These are phyloP conservation scores for Eulemur coronatus DNA, from an alignment of 2,797 vertebrate genomes.

Conservation along the genomic window DNA sequence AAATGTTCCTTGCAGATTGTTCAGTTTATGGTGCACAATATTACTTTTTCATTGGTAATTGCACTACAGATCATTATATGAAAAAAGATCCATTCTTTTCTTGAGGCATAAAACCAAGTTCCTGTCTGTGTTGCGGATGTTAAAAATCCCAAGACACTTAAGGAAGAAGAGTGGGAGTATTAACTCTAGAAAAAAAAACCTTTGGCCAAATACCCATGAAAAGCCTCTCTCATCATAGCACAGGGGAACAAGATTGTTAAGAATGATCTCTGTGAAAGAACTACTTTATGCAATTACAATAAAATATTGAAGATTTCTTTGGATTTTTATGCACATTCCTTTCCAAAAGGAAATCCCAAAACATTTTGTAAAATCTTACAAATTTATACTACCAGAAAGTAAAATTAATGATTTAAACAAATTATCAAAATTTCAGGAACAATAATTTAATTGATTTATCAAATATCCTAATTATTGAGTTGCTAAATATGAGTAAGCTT, in stretches of 20 bases:
- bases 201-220: conserved; percentile 85
- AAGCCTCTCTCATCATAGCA: conserved; percentile 82
- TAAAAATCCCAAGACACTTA: conserved; percentile 88
- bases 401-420: conserved; percentile 77
- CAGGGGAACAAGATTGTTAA: conserved; percentile 78
- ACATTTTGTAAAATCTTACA: conserved; percentile 67
- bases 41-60: conserved; percentile 88
- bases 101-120: conserved; percentile 89
- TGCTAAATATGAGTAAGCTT: not conserved
- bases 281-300: conserved; percentile 83
- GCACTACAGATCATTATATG: conserved; percentile 85
- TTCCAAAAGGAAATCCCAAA: conserved; percentile 75
- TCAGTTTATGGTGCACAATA: conserved; percentile 84
- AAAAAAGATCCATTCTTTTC: conserved; percentile 86
- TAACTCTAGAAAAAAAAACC: conserved; percentile 86
- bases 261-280: conserved; percentile 83
- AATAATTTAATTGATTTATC: conserved; percentile 62
- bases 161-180: conserved; percentile 89
- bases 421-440: conserved; percentile 70
- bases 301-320: conserved; percentile 83
- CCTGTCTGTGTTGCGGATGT: conserved; percentile 89
- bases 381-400: conserved; percentile 70
- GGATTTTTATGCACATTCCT: conserved; percentile 70
- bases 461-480: conserved; percentile 45
- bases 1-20: conserved; percentile 82